phyloP scores from a whole-genome alignment of 2,888 invertebrate species.

The Cephus runcator region DNA sequence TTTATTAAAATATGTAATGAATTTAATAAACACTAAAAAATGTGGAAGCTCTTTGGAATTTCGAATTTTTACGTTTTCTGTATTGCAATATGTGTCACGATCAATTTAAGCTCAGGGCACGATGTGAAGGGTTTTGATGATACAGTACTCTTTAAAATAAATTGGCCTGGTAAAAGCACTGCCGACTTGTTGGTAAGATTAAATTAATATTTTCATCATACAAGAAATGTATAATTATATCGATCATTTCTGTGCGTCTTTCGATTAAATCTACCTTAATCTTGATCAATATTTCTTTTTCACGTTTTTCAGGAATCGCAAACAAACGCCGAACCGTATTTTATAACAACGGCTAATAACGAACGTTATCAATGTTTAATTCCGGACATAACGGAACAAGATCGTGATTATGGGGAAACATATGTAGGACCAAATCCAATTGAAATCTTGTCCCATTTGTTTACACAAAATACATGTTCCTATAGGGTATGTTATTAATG shows the following conservation, averaged over 20 bases:
- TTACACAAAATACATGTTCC: slow-evolving; percentile 83
- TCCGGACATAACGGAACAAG: slow-evolving; percentile 73
- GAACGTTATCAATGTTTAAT: slow-evolving; percentile 87
- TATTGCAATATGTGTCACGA: not conserved
- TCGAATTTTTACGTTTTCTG: slow-evolving; percentile 4
- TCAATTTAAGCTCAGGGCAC: slow-evolving; percentile 60
- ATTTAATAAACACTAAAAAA: not conserved
- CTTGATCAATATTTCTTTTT: not conserved
- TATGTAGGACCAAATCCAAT: slow-evolving; percentile 82
- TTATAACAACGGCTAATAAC: slow-evolving; percentile 79
- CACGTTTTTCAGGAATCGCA: slow-evolving; percentile 46
- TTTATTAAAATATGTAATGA: no score
- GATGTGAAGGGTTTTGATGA: slow-evolving; percentile 86
- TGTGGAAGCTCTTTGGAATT: slow-evolving; percentile 7
- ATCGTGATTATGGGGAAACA: slow-evolving; percentile 69
- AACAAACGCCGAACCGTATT: slow-evolving; percentile 70
- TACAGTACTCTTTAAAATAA: slow-evolving; percentile 81
- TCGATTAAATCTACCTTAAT: no score
- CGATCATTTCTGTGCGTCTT: no score
- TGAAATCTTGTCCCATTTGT: slow-evolving; percentile 80
- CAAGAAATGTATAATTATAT: not conserved
- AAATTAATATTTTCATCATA: not conserved
- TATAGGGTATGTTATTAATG: slow-evolving; percentile 69
- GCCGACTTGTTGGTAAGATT: slow-evolving; percentile 62
- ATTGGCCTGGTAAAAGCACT: slow-evolving; percentile 75